A percentile compares a stretch with the other conserved stretches of the same genome.
Conservation (phyloP, 2,113 vertebrate species). For the Epinephelus lanceolatus region DNA sequence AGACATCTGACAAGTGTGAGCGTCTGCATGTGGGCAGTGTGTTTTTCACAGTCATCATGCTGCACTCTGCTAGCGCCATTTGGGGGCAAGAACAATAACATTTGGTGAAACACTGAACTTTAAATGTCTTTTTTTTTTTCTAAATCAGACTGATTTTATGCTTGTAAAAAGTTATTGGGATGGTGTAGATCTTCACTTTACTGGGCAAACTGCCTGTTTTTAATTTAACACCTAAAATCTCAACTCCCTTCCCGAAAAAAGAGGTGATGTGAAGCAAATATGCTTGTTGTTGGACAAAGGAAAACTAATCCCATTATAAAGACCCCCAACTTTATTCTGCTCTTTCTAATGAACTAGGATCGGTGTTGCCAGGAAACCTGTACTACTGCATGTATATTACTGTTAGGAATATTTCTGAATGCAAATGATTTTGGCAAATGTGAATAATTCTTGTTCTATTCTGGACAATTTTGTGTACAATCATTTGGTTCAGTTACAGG, state of each 20-base stretch:
- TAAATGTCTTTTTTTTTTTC: constrained; percentile 25
- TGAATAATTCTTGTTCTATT: neutral
- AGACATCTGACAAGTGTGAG: constrained; percentile 47
- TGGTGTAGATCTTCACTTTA: neutral
- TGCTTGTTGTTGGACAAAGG: neutral
- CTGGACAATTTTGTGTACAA: neutral
- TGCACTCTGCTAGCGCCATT: constrained; percentile 35
- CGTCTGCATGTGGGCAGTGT: constrained; percentile 57
- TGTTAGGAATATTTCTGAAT: neutral
- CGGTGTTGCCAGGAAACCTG: neutral
- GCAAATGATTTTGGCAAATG: neutral
- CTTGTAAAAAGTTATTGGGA: neutral
- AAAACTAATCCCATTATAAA: neutral
- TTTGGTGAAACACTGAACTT: constrained; percentile 45
- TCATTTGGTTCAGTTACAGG: neutral
- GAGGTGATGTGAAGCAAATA: neutral
- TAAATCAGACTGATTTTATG: neutral
- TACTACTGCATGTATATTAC: neutral
- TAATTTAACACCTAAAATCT: neutral
- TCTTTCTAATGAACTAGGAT: neutral
- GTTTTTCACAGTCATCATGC: constrained; percentile 50
- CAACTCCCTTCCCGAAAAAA: neutral
- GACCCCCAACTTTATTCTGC: neutral
- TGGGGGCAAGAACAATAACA: constrained; percentile 51
- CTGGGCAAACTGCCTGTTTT: neutral